Conservation (phyloP, 2,888 invertebrate species). For the Zygothrica quintamaculata region DNA sequence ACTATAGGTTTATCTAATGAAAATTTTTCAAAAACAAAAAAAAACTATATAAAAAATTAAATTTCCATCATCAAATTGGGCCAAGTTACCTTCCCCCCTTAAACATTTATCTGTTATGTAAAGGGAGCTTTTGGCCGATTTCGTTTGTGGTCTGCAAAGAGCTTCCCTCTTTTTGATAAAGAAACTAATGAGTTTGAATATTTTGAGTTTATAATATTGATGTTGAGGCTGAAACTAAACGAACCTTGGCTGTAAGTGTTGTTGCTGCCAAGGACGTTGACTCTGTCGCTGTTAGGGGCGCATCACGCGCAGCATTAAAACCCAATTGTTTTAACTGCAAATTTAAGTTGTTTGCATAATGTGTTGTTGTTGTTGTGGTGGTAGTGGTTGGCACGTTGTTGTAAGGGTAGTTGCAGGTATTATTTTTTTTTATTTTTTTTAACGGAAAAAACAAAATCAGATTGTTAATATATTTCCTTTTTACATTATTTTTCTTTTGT, state of each 20-base stretch:
- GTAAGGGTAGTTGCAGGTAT: conserved; percentile 14
- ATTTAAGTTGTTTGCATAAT: conserved; percentile 67
- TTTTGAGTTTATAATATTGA: conserved; percentile 10
- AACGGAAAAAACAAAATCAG: conserved; percentile 40
- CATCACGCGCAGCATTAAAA: conserved; percentile 65
- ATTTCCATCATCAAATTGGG: neutral
- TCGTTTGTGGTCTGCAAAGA: neutral
- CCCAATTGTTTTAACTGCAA: conserved; percentile 72
- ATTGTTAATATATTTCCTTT: conserved; percentile 38
- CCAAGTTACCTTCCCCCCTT: conserved; percentile 1
- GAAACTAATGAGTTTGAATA: conserved; percentile 8
- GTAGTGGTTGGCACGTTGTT: conserved; percentile 27
- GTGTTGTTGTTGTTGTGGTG: conserved; percentile 49
- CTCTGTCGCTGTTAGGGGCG: conserved; percentile 38
- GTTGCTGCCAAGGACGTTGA: conserved; percentile 50
- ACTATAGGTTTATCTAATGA: neutral
- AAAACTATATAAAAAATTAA: too few relatives aligned
- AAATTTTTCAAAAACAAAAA: too few relatives aligned
- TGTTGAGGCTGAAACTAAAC: conserved; percentile 43
- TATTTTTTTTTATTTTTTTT: too few relatives aligned
- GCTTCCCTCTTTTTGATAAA: neutral
- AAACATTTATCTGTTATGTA: conserved; percentile 63
- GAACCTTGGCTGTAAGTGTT: conserved; percentile 64
- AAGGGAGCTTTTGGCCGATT: conserved; percentile 41
- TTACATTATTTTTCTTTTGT: too few relatives aligned